Conservation (phyloP, 1,140 invertebrate species). For the Dreissena rostriformis region DNA sequence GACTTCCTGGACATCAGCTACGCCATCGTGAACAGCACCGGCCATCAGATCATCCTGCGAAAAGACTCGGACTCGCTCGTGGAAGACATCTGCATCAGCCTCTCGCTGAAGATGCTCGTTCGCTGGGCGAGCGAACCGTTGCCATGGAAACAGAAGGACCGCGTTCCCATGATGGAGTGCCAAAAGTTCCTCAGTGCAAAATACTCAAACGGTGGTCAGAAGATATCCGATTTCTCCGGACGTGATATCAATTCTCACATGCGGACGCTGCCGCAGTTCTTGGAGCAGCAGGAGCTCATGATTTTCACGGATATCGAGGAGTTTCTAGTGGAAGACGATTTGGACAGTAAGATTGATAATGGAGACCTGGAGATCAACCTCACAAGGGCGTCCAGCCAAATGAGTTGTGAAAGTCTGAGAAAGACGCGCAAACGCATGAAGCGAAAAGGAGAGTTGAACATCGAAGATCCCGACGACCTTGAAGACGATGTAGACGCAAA, state of each 20-base stretch:
- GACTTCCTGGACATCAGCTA: conserved; percentile 66
- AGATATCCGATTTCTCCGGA: conserved; percentile 23
- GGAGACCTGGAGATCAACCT: conserved; percentile 49
- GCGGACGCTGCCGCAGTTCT: conserved; percentile 56
- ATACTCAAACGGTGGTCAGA: conserved; percentile 37
- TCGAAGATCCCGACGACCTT: conserved; percentile 44
- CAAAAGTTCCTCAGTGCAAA: conserved; percentile 40
- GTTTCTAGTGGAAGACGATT: conserved; percentile 43
- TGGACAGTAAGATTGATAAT: conserved; percentile 15
- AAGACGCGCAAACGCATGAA: conserved; percentile 6
- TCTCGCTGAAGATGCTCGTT: conserved; percentile 61
- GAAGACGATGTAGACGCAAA: conserved; percentile 44
- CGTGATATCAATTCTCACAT: conserved; percentile 42
- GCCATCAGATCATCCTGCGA: conserved; percentile 62
- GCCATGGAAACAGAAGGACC: conserved; percentile 61
- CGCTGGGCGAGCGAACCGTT: conserved; percentile 61
- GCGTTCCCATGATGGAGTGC: conserved; percentile 50
- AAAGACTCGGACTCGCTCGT: conserved; percentile 53
- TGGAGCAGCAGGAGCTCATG: conserved; percentile 61
- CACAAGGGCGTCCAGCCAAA: conserved; percentile 56
- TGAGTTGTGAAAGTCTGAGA: conserved; percentile 50
- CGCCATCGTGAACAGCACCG: conserved; percentile 66
- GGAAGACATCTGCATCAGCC: conserved; percentile 64
- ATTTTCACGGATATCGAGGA: conserved; percentile 61
- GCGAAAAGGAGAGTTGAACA: conserved; percentile 36